Evolutionary conservation across 1,140 invertebrate species (phyloP).

Genomic region (Eufriesea mexicana): DNA sequence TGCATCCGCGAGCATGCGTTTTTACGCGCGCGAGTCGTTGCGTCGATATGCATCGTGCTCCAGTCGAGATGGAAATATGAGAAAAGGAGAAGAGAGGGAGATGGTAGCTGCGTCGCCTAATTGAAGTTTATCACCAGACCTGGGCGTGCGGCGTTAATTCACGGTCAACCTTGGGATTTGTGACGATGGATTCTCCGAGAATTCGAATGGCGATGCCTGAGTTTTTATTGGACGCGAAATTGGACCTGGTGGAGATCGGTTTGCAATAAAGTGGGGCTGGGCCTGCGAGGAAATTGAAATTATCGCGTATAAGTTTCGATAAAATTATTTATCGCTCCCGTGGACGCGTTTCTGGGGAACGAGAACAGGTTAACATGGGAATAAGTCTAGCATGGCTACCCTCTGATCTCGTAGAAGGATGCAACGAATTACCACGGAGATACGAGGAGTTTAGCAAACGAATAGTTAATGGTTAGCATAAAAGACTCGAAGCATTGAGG

Average conservation of each 20-base stretch:
- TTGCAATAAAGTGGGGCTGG: not conserved
- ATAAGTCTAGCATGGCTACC: too few species aligned
- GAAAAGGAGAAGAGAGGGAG: not conserved
- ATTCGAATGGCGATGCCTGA: not conserved
- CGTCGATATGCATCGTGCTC: constrained; percentile 31
- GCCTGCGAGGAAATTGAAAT: not conserved
- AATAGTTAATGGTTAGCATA: too few species aligned
- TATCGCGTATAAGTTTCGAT: too few species aligned
- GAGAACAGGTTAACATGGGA: too few species aligned
- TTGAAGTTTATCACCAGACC: constrained; percentile 68
- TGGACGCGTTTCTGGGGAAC: too few species aligned
- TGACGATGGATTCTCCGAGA: not conserved
- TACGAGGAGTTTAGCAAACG: too few species aligned
- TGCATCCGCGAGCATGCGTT: constrained; percentile 56
- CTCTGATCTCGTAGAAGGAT: too few species aligned
- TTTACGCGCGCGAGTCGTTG: constrained; percentile 3
- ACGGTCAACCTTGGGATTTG: not conserved
- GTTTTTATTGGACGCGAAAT: not conserved
- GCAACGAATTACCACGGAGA: too few species aligned
- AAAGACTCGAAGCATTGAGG: too few species aligned
- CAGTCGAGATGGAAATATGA: constrained; percentile 1
- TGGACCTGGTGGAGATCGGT: not conserved
- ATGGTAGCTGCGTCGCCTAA: constrained; percentile 52
- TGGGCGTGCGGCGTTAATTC: constrained; percentile 20
- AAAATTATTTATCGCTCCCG: too few species aligned